These are phyloP conservation scores for Acanthoscelides obtectus DNA, from an alignment of 2,888 invertebrate genomes.

Conservation along the genomic window DNA sequence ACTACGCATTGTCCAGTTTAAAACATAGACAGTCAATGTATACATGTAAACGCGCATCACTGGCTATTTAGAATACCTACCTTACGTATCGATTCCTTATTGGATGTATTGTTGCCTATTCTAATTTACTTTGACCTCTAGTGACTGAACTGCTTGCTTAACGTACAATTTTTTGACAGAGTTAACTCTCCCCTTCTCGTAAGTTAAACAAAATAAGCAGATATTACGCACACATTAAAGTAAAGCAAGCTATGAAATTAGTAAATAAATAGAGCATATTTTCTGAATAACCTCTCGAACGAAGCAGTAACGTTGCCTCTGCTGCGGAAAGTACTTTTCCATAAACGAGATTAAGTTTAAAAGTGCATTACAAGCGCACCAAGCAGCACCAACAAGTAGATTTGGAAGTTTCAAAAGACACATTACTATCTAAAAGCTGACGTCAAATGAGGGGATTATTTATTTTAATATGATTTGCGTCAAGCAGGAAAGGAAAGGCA, in stretches of 20 bases:
- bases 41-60: no score
- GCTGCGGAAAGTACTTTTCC: constrained; percentile 19
- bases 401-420: constrained; percentile 29
- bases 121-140: no score
- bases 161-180: no score
- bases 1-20: no score
- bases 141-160: no score
- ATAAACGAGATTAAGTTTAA: constrained; percentile 23
- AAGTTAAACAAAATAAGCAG: no score
- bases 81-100: no score
- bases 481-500: constrained; percentile 33
- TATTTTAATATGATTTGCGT: constrained; percentile 41
- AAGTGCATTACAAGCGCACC: constrained; percentile 14
- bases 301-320: background rate
- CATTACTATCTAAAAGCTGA: constrained; percentile 35
- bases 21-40: no score
- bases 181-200: no score
- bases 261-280: background rate
- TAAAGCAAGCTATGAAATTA: background rate
- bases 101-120: no score
- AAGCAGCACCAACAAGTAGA: constrained; percentile 19
- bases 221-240: no score
- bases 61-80: no score
- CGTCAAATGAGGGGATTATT: constrained; percentile 39
- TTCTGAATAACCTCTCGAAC: background rate